Percentiles rank a stretch among this genome's conserved stretches.
Conservation (phyloP, 2,888 invertebrate species). For the Neuroscelio doddi region DNA sequence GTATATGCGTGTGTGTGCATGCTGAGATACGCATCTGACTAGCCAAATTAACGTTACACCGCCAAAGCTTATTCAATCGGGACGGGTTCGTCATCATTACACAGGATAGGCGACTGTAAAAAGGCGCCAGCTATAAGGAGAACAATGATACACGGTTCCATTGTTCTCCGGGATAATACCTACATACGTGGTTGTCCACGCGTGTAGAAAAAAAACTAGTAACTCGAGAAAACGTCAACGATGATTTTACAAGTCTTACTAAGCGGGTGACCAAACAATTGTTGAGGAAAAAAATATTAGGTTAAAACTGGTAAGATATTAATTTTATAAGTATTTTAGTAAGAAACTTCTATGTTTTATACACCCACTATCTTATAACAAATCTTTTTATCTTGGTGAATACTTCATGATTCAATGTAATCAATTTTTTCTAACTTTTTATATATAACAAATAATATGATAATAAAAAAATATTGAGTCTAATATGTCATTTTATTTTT, state of each 20-base stretch:
- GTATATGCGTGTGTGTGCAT: background rate
- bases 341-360: too few species aligned
- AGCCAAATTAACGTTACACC: constrained; percentile 21
- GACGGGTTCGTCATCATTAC: constrained; percentile 42
- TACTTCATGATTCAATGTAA: too few species aligned
- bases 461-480: too few species aligned
- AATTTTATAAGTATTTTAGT: too few species aligned
- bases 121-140: constrained; percentile 40
- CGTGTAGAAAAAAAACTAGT: constrained; percentile 1
- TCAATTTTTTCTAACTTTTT: too few species aligned
- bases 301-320: too few species aligned
- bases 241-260: background rate
- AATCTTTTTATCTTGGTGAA: too few species aligned
- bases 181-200: constrained; percentile 8
- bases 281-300: too few species aligned
- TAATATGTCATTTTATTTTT: too few species aligned
- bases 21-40: background rate
- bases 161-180: constrained; percentile 59
- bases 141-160: constrained; percentile 60
- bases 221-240: background rate
- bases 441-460: too few species aligned
- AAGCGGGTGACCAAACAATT: too few species aligned
- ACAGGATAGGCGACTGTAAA: constrained; percentile 23
- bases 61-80: constrained; percentile 12
- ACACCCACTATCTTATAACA: too few species aligned